Evolutionary conservation across 2,888 invertebrate species (phyloP), one percentile per base, ranked within the genome.

Genomic region (Acanthosepion pharaonis): DNA sequence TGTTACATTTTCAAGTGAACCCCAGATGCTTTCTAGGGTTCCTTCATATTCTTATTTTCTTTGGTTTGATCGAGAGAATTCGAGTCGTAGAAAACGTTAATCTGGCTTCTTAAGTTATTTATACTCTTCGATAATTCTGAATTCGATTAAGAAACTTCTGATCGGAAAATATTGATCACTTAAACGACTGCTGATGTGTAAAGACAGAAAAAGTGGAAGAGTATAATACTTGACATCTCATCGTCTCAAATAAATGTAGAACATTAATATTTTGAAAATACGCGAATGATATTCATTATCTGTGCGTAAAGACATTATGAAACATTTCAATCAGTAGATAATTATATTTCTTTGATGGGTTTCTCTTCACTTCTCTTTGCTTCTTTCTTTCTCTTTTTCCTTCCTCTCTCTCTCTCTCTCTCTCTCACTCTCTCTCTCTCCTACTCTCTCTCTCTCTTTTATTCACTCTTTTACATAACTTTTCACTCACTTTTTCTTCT

Each of bases 31-130:
- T 78, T 78, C 9, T 4, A 78, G 78, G 78, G n/a, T 18, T 78
- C 33, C 78, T n/a, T 78, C 5, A n/a, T 78, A n/a, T 78, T 15
- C 78, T 28, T 78, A 28, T 78, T 78, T n/a, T n/a, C 78, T 78
- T 78, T 78, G 11, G n/a, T 78, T 78, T 5, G 9, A n/a, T 78
- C n/a, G 59, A 59, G 20, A 33, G 20, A 78, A 78, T n/a, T 78
- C 78, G 33, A 78, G 78, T 33, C n/a, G 33, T 78, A 78, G 78
- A 78, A 78, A n/a, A 78, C 78, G 78, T 15, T 78, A 33, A 33
- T 78, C n/a, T 78, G 78, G 78, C 78, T 78, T 78, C 78, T 78
- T 78, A 78, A 78, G 33, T 33, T 78, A 78, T 78, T 78, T 78
- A 78, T 33, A 33, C 78, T n/a, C 78, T n/a, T 11, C 78, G 78